Evolutionary conservation across 2,797 vertebrate species (phyloP).

Genomic region (Eurystomus glaucurus): DNA sequence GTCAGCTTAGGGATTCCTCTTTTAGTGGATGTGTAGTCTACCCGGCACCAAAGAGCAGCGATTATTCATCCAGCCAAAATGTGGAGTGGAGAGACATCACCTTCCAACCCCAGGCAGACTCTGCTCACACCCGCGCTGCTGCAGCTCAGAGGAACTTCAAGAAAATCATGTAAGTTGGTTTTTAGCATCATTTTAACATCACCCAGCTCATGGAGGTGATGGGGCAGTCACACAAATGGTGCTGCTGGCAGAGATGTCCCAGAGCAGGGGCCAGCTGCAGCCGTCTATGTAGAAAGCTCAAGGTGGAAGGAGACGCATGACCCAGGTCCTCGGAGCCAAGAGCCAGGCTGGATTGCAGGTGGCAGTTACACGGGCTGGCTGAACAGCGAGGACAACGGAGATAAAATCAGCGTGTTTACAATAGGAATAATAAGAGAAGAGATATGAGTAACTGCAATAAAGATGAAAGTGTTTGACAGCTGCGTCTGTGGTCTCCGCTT

Average conservation of each 20-base stretch:
- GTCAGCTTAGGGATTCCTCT: background rate
- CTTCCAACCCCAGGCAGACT: background rate
- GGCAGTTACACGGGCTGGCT: background rate
- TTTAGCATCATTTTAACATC: background rate
- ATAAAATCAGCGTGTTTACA: conserved; percentile 63
- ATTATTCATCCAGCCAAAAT: background rate
- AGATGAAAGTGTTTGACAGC: conserved; percentile 74
- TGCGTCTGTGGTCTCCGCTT: conserved; percentile 51
- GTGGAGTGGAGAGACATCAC: background rate
- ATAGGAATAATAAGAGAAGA: conserved; percentile 51
- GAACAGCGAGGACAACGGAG: background rate
- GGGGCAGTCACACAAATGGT: background rate
- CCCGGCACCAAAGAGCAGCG: background rate
- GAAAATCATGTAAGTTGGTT: background rate
- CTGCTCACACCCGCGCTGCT: background rate
- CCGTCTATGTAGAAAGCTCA: background rate
- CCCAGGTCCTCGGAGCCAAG: background rate
- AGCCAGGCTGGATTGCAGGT: background rate
- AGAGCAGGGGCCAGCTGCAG: background rate
- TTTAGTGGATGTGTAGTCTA: background rate
- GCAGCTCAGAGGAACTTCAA: background rate
- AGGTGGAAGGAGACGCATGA: accelerated
- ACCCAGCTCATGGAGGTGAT: accelerated
- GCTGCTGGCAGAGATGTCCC: background rate
- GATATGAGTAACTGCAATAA: conserved; percentile 66